Evolutionary conservation across 1,140 invertebrate species (phyloP), one percentile per base, ranked within the genome.

Genomic region (Cotesia glomerata): DNA sequence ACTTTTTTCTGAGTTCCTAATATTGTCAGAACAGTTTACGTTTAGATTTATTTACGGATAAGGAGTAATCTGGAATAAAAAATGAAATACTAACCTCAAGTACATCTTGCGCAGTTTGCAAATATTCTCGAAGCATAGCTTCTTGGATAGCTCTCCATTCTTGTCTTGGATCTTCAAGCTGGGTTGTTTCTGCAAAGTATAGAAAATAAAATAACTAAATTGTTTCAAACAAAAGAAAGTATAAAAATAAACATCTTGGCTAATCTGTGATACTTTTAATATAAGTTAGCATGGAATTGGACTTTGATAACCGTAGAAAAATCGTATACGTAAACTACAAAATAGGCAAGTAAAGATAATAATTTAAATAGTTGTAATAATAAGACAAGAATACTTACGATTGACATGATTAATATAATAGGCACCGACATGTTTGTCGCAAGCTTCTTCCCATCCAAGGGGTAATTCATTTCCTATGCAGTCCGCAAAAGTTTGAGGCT

Each of bases 351-450:
- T 26, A 26, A 26, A 26, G 26, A 26, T 26, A 26, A 26, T 26
- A 26, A 26, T 26, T 26, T 26, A 26, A 26, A 26, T 26, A 26
- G 26, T 26, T 26, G 26, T 26, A 16, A 69, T 70, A 72, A 49
- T 32, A 52, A 52, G 49, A 36, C 52, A 76, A 69, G 71, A 67
- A 74, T 83, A 94, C 95, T 95, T 89, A 97, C 96, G 95, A 86
- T 93, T 96, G 85, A 96, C 92, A 89, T 99, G 97, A 88, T 99
- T 96, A 86, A 98, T 97, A 87, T 96, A 99, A 88, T 98, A 98
- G 52, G 93, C 91, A 62, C 97, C 97, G 82, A 98, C 95, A 84
- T 96, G 93, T 66, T 93, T 92, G 87, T 98, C 96, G 84, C 93
- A 96, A 14, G 93, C 93, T 88, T 98, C 95, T 88, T 99, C 97